Base-by-base conservation (phyloP, 2,888 invertebrate species). In the Phorcus lineatus region DNA sequence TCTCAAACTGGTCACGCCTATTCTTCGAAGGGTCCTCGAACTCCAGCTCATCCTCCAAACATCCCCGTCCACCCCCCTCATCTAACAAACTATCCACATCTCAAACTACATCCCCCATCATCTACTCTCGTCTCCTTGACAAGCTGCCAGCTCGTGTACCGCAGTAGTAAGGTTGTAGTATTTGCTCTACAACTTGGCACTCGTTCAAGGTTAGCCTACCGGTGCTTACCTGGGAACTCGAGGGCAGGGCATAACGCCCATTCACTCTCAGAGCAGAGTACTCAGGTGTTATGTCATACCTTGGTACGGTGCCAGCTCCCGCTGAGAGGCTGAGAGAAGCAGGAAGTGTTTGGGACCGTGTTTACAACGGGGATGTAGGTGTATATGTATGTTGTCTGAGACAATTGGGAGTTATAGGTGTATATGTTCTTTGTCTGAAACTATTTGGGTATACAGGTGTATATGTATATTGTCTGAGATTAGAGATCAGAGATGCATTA, bases 191-290 rank as follows among this genome's bases (percentile, higher is more conserved):
- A 70, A 70, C 70, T 70, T 70, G 70, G 70, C 70, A 70, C 31
- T 36, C 28, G 19, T 70, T 70, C 70, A 70, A 70, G 70, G 70
- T 70, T 36, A n/a, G n/a, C n/a, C n/a, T n/a, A 70, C 16, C 70
- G 36, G 70, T n/a, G 4, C 22, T 19, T 40, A 70, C 70, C 70
- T 70, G 70, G 40, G 70, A 70, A 70, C 40, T 17, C 36, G 28
- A n/a, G 40, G 70, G 16, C 70, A 19, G 31, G 19, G 70, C 36
- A 36, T 17, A 31, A 36, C 36, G 40, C 70, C 36, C 70, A 70
- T 70, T 70, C 70, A 70, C 17, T 70, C 40, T 62, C 28, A 16
- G 62, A 70, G 40, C 36, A 36, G 40, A 19, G 70, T 11, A 70
- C 31, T 40, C 70, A 70, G 40, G 28, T 40, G 36, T 70, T 70